These are phyloP conservation scores for Dipodomys spectabilis DNA, from an alignment of 2,113 vertebrate genomes.

Conservation along the genomic window DNA sequence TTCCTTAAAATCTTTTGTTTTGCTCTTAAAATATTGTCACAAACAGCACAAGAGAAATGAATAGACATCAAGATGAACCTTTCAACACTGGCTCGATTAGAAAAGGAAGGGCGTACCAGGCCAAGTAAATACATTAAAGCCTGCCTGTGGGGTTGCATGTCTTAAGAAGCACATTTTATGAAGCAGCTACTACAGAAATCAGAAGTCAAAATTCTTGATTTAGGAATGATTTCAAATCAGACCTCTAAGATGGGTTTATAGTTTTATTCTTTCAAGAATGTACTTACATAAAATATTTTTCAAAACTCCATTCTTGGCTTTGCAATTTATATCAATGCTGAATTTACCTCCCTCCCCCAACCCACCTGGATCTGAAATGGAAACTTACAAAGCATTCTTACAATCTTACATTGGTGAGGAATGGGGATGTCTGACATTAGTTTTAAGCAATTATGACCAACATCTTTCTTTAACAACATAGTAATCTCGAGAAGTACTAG, in stretches of 20 bases:
- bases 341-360: not conserved
- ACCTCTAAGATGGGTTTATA: not conserved
- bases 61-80: no score
- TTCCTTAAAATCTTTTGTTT: not conserved
- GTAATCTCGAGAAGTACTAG: not conserved
- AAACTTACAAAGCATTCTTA: not conserved
- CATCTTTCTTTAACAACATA: not conserved
- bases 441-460: not conserved
- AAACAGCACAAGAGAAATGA: not conserved
- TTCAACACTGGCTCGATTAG: not conserved
- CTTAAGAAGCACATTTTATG: not conserved
- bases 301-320: not conserved
- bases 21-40: slow-evolving; percentile 20
- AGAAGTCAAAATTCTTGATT: not conserved
- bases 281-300: not conserved
- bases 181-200: not conserved
- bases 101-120: not conserved
- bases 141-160: not conserved
- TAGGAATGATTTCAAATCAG: not conserved
- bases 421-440: not conserved
- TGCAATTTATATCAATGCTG: not conserved
- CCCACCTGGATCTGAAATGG: not conserved
- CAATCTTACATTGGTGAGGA: not conserved
- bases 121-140: not conserved
- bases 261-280: not conserved